These are phyloP conservation scores for Pteronotus mesoamericanus DNA, from an alignment of 2,797 vertebrate genomes.

Conservation along the genomic window DNA sequence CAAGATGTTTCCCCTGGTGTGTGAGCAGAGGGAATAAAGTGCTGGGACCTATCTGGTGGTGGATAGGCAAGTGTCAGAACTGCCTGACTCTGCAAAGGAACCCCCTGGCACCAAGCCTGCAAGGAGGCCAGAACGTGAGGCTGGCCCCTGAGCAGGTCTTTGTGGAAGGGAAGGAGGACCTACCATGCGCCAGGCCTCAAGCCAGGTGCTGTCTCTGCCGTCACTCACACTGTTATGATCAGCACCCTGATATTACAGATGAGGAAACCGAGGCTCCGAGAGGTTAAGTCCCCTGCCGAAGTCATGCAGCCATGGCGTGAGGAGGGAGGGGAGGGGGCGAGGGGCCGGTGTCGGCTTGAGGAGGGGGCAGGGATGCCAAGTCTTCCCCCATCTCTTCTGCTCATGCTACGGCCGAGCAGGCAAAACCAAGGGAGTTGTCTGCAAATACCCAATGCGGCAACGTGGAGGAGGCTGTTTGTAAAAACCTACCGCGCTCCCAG, in stretches of 20 bases:
- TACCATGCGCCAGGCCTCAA: accelerated
- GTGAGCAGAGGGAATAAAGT: not conserved
- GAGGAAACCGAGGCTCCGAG: not conserved
- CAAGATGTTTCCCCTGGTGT: not conserved
- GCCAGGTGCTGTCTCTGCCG: accelerated
- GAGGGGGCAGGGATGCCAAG: not conserved
- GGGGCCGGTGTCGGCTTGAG: not conserved
- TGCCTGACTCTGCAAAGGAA: not conserved
- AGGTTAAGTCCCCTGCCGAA: not conserved
- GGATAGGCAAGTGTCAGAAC: not conserved
- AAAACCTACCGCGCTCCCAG: not conserved
- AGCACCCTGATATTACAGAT: not conserved
- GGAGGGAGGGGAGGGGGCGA: too few species aligned
- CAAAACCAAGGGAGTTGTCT: not conserved
- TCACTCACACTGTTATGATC: accelerated
- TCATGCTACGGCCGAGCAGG: not conserved
- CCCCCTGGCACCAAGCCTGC: not conserved
- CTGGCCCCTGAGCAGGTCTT: not conserved
- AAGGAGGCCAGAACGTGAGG: not conserved
- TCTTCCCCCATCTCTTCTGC: not conserved
- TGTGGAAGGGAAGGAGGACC: not conserved
- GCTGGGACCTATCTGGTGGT: not conserved
- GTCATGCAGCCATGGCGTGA: accelerated
- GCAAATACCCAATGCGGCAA: not conserved
- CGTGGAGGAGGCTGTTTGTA: not conserved